Conservation (phyloP, 2,888 invertebrate genomes). For the Conistra vaccinii region DNA sequence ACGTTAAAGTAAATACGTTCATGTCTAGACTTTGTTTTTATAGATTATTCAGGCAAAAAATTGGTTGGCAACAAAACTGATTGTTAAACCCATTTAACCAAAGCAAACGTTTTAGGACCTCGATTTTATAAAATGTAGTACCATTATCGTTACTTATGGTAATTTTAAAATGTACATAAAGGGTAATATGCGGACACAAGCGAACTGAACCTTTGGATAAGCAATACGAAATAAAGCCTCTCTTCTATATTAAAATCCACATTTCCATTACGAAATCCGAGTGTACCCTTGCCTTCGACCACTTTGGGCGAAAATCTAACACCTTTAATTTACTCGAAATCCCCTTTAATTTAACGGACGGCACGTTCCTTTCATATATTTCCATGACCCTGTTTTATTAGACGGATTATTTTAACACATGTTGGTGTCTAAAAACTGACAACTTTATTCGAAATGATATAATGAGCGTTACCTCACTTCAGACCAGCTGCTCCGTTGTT, state of each 20-base stretch:
- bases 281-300: slow-evolving; percentile 65
- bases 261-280: slow-evolving; percentile 65
- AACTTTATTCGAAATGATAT: slow-evolving; percentile 71
- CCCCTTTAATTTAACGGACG: slow-evolving; percentile 82
- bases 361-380: slow-evolving; percentile 78
- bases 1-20: background rate
- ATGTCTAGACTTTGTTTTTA: slow-evolving; percentile 7
- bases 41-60: slow-evolving; percentile 23
- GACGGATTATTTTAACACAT: slow-evolving; percentile 80
- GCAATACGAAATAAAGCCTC: slow-evolving; percentile 60
- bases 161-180: slow-evolving; percentile 62
- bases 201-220: slow-evolving; percentile 60
- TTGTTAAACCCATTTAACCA: slow-evolving; percentile 32
- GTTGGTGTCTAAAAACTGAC: slow-evolving; percentile 70
- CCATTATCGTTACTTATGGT: slow-evolving; percentile 65
- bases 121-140: slow-evolving; percentile 48
- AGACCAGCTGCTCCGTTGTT: slow-evolving; percentile 64
- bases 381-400: slow-evolving; percentile 76
- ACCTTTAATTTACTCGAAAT: slow-evolving; percentile 84
- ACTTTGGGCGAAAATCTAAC: slow-evolving; percentile 75
- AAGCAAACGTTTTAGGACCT: slow-evolving; percentile 43
- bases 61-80: slow-evolving; percentile 32
- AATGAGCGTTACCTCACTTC: slow-evolving; percentile 69
- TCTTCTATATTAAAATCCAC: slow-evolving; percentile 62
- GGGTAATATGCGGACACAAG: slow-evolving; percentile 57